Conservation (phyloP, 2,797 vertebrate genomes). For the Pagetopsis macropterus region DNA sequence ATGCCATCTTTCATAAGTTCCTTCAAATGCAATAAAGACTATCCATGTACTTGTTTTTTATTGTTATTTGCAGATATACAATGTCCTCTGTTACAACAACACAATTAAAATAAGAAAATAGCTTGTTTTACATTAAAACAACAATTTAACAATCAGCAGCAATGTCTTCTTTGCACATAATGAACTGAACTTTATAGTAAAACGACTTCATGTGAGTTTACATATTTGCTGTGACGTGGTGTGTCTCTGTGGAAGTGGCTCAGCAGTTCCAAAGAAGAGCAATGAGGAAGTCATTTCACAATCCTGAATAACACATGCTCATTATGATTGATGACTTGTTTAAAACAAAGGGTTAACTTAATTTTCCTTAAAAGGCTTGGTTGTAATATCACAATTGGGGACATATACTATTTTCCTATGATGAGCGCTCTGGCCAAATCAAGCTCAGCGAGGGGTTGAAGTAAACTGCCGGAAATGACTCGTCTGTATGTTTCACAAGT, state of each 20-base stretch:
- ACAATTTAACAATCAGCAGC: background rate
- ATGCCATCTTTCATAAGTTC: background rate
- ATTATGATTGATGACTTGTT: background rate
- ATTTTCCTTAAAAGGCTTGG: background rate
- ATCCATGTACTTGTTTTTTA: background rate
- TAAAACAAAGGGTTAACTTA: background rate
- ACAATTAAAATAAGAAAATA: background rate
- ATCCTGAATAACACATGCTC: background rate
- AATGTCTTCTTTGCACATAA: too few relatives aligned
- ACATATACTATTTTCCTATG: background rate
- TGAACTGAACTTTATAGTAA: background rate
- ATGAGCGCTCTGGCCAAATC: background rate
- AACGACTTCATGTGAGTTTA: background rate
- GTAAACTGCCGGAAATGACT: background rate
- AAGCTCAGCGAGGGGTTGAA: background rate
- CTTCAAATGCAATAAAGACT: background rate
- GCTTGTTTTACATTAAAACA: background rate
- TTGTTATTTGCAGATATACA: background rate
- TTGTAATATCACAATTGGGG: background rate
- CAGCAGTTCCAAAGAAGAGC: conserved; percentile 51
- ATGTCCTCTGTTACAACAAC: background rate
- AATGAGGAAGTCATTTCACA: conserved; percentile 56
- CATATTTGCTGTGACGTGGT: rapidly evolving
- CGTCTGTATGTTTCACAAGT: too few relatives aligned
- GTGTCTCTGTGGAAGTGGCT: conserved; percentile 37